Evolutionary conservation across 2,888 invertebrate genomes (phyloP).

Genomic region (Steromphala cineraria): DNA sequence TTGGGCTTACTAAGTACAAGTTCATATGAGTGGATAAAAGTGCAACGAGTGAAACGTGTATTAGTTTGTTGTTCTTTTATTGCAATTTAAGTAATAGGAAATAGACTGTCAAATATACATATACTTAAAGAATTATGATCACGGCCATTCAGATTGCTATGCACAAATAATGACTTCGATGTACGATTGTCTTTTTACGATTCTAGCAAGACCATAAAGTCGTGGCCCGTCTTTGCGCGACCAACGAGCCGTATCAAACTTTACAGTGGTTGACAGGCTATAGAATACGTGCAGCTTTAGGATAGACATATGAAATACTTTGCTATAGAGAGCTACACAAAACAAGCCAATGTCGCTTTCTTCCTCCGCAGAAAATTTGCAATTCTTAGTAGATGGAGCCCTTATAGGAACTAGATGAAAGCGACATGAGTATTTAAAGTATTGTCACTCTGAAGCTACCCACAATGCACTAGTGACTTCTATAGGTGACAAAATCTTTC

Average conservation of each 20-base stretch:
- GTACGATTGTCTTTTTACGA: constrained; percentile 15
- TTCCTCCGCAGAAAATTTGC: neutral
- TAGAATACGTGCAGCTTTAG: neutral
- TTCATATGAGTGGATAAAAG: no score
- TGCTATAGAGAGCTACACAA: neutral
- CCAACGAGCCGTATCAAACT: neutral
- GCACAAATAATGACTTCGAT: neutral
- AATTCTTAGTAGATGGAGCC: neutral
- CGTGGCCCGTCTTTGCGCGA: neutral
- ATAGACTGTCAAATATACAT: constrained; percentile 7
- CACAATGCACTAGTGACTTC: neutral
- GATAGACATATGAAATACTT: neutral
- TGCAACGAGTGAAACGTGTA: no score
- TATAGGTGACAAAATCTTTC: neutral
- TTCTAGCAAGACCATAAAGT: constrained; percentile 7
- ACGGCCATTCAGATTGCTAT: neutral
- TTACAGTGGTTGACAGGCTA: neutral
- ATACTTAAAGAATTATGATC: neutral
- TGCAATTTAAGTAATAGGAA: neutral
- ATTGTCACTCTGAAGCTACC: neutral
- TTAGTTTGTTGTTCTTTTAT: no score
- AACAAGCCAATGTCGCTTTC: neutral
- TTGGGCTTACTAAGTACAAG: no score
- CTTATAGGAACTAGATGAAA: neutral
- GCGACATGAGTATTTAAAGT: neutral